Conservation (phyloP, 2,113 vertebrate genomes). For the Tympanuchus pallidicinctus region DNA sequence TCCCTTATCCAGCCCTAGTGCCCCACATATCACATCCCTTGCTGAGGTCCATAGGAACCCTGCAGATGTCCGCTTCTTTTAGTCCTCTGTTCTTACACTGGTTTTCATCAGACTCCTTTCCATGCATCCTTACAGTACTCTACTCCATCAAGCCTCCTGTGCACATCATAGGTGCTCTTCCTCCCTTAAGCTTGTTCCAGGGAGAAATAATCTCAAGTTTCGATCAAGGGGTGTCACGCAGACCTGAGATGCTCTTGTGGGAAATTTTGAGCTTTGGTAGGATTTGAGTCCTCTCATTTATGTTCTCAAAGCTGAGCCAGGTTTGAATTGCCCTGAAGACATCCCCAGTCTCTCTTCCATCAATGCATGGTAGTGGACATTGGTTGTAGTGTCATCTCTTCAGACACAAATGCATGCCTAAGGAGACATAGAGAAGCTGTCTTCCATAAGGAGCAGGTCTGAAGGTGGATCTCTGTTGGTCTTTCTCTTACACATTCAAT, state of each 20-base stretch:
- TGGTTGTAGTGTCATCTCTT: constrained; percentile 3
- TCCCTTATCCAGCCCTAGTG: neutral
- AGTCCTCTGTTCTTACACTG: neutral
- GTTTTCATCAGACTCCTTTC: neutral
- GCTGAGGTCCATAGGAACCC: neutral
- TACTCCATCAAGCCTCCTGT: neutral
- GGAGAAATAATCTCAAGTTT: neutral
- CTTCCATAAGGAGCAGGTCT: neutral
- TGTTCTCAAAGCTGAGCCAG: neutral
- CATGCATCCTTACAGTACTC: neutral
- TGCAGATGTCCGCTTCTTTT: neutral
- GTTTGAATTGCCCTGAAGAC: neutral
- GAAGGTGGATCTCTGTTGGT: constrained; percentile 43
- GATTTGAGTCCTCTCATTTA: neutral
- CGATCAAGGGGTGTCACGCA: neutral
- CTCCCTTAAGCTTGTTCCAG: neutral
- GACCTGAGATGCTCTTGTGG: neutral
- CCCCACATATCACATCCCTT: neutral
- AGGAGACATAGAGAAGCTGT: constrained; percentile 13
- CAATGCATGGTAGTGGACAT: neutral
- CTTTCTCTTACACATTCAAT: constrained; percentile 4
- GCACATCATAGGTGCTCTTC: neutral
- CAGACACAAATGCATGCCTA: neutral
- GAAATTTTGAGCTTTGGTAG: neutral
- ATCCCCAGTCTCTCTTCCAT: neutral